Evolutionary conservation across 1,140 invertebrate species (phyloP), one percentile per base, ranked within the genome.

Genomic region (Procambarus virginalis): DNA sequence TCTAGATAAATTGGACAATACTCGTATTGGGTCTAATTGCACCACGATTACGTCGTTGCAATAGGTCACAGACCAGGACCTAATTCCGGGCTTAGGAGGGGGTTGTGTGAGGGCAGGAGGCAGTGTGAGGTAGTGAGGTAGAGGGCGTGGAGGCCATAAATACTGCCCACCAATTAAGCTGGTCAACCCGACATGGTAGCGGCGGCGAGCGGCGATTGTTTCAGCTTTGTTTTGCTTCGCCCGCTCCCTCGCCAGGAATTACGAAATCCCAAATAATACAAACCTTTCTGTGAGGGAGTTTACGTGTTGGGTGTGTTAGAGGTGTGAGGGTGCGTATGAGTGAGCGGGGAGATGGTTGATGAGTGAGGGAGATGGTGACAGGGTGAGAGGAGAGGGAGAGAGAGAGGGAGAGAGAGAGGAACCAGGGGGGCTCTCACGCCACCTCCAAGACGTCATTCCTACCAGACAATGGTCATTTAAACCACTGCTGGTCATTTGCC

Each of bases 181-280:
- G 77, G 77, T 46, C 12, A 79, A 51, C 1, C 48, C 46, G 77
- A 51, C 77, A 51, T 51, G 46, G 49, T 51, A 49, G 77, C 77
- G 49, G 48, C 48, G 12, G 76, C n/a, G 79, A 81, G 48, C 55
- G 51, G 58, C 79, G 22, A 5, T 60, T 81, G 79, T 81, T 22
- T 60, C 14, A 81, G 79, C 79, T 81, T 81, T 81, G 79, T 81
- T 81, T 81, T 81, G 79, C 79, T 81, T 58, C 79, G 79, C 51
- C 51, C 51, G 79, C 79, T 81, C 3, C 10, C 60, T 9, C 5
- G 79, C 79, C 60, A 55, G n/a, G 51, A 58, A 81, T 81, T 81
- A 81, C 79, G 79, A 81, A 81, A 81, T 81, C 14, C 79, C 17
- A 81, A 81, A 58, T 81, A 60, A 60, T 81, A 60, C 60, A 34